Evolutionary conservation across 1,140 invertebrate genomes (phyloP).

Genomic region (Drosophila rhopaloa): DNA sequence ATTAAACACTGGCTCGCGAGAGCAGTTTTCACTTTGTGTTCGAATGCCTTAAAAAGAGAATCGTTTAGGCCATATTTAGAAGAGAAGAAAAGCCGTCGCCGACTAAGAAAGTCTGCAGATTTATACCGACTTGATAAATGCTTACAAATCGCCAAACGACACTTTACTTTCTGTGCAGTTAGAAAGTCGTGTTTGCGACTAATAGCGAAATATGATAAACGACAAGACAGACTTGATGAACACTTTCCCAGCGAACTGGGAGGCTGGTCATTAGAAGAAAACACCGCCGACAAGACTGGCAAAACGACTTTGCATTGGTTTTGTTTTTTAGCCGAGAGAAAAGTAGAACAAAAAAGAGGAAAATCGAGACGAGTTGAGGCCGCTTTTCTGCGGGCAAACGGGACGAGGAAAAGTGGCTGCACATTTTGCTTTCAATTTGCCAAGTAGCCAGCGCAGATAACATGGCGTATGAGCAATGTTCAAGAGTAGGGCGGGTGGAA

Average conservation of each 20-base stretch:
- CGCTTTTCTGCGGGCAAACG: constrained; percentile 34
- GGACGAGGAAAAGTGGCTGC: constrained; percentile 21
- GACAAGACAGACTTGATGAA: constrained; percentile 51
- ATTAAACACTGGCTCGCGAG: constrained; percentile 6
- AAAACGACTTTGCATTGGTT: constrained; percentile 41
- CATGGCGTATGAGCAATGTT: constrained; percentile 70
- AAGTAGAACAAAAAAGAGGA: constrained; percentile 76
- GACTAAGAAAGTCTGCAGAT: constrained; percentile 31
- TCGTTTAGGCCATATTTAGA: constrained; percentile 53
- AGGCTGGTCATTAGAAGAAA: constrained; percentile 64
- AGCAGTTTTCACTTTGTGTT: constrained; percentile 40
- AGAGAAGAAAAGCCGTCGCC: constrained; percentile 29
- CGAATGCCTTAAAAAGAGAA: constrained; percentile 35
- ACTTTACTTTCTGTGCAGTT: constrained; percentile 66
- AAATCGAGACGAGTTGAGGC: constrained; percentile 53
- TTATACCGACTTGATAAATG: constrained; percentile 42
- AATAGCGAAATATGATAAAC: constrained; percentile 70
- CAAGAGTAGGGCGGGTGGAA: constrained; percentile 28
- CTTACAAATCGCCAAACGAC: constrained; percentile 61
- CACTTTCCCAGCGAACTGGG: constrained; percentile 55
- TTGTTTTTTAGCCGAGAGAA: constrained; percentile 39
- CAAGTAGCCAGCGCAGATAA: constrained; percentile 55
- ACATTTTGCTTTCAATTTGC: constrained; percentile 73
- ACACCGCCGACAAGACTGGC: constrained; percentile 25
- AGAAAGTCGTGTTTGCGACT: constrained; percentile 65